These are phyloP conservation scores for Adelges cooleyi DNA, from an alignment of 1,140 invertebrate species.

Conservation along the genomic window DNA sequence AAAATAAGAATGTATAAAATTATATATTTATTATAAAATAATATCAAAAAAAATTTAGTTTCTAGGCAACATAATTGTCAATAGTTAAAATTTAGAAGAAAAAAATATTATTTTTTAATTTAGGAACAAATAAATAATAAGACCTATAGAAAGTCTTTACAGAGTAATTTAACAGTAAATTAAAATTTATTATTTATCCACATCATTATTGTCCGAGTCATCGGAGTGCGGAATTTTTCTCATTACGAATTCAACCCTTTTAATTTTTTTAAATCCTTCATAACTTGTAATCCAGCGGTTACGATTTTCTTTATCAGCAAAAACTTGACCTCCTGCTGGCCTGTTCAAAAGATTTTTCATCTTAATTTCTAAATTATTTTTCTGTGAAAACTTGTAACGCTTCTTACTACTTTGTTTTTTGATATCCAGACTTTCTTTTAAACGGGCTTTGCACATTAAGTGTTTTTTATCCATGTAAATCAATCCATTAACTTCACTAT, in stretches of 20 bases:
- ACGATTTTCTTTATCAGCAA: constrained; percentile 9
- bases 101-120: constrained; percentile 9
- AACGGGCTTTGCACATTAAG: not conserved
- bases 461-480: not conserved
- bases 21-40: constrained; percentile 16
- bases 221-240: not conserved
- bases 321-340: not conserved
- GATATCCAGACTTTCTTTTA: not conserved
- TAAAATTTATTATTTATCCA: not conserved
- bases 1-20: constrained; percentile 19
- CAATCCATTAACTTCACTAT: not conserved
- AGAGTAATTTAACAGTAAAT: not conserved
- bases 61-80: constrained; percentile 3
- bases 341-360: not conserved
- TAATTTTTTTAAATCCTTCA: not conserved
- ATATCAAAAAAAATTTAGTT: constrained; percentile 22
- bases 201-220: constrained; percentile 9
- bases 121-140: constrained; percentile 23
- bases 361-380: not conserved
- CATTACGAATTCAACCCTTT: not conserved
- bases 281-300: not conserved
- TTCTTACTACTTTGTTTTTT: not conserved
- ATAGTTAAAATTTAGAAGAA: constrained; percentile 1
- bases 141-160: not conserved
- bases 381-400: not conserved